phyloP scores from a whole-genome alignment of 2,888 invertebrate species.

The Chironomus tentans region DNA sequence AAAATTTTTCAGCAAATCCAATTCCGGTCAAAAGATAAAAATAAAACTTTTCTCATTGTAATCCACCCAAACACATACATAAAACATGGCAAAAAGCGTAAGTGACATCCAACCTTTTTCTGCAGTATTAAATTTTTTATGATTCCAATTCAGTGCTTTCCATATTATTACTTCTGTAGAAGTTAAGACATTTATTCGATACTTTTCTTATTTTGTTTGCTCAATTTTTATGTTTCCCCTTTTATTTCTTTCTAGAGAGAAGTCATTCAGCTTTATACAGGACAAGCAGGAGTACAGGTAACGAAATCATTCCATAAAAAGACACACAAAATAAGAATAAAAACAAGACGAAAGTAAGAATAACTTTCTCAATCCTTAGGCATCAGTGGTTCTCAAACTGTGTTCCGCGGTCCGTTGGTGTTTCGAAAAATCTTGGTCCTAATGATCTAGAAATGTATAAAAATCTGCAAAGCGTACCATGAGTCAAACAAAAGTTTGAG shows the following conservation, averaged over 20 bases:
- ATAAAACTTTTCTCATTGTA: neutral
- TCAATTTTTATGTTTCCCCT: neutral
- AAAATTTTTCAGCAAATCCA: neutral
- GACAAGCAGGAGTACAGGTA: constrained; percentile 26
- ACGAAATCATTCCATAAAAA: neutral
- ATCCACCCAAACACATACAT: neutral
- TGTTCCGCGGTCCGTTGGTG: too few relatives aligned
- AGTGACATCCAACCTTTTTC: neutral
- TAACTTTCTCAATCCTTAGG: too few relatives aligned
- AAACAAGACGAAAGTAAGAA: too few relatives aligned
- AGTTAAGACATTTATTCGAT: neutral
- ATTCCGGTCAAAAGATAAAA: neutral
- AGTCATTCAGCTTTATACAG: constrained; percentile 22
- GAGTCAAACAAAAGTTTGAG: too few relatives aligned
- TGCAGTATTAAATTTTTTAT: neutral
- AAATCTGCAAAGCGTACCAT: too few relatives aligned
- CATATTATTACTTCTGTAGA: neutral
- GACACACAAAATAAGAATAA: neutral
- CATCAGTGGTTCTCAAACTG: too few relatives aligned
- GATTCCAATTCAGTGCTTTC: neutral
- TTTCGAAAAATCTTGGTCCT: too few relatives aligned
- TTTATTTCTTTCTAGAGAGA: neutral
- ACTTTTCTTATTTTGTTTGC: neutral
- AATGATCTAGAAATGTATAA: too few relatives aligned
- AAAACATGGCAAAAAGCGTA: constrained; percentile 16